Conservation (phyloP, 2,797 vertebrate genomes). For the Rhinoraja longicauda region DNA sequence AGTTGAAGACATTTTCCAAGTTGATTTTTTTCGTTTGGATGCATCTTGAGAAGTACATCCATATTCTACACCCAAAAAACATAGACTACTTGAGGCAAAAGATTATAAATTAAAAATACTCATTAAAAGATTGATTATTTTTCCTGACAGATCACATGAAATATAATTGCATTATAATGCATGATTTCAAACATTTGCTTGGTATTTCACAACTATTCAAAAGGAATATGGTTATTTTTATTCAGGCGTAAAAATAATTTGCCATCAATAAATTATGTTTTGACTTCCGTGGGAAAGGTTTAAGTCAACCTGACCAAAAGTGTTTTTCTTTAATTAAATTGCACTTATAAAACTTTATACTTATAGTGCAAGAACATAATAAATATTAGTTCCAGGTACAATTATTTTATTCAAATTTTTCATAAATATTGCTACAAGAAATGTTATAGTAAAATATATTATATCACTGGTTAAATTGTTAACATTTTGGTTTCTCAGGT, state of each 20-base stretch:
- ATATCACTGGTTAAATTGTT: constrained; percentile 7
- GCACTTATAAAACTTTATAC: too few relatives aligned
- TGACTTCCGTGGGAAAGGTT: constrained; percentile 33
- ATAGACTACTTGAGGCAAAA: too few relatives aligned
- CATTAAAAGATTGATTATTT: background rate
- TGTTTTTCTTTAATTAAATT: background rate
- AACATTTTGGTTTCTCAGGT: constrained; percentile 59
- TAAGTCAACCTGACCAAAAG: constrained; percentile 5
- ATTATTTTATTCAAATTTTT: background rate
- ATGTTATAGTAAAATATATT: background rate
- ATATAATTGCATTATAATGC: background rate
- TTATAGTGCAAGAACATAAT: background rate
- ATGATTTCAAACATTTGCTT: background rate
- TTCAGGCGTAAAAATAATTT: background rate
- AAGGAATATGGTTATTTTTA: background rate
- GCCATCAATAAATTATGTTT: constrained; percentile 40
- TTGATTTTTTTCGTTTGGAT: background rate
- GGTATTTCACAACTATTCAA: background rate
- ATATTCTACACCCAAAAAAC: background rate
- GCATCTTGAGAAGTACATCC: background rate
- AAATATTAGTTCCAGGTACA: background rate
- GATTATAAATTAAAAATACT: background rate
- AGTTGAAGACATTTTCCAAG: background rate
- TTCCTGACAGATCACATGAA: background rate
- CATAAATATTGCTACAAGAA: background rate